Base-by-base conservation (phyloP, 1,140 invertebrate genomes). In the Bombus impatiens region DNA sequence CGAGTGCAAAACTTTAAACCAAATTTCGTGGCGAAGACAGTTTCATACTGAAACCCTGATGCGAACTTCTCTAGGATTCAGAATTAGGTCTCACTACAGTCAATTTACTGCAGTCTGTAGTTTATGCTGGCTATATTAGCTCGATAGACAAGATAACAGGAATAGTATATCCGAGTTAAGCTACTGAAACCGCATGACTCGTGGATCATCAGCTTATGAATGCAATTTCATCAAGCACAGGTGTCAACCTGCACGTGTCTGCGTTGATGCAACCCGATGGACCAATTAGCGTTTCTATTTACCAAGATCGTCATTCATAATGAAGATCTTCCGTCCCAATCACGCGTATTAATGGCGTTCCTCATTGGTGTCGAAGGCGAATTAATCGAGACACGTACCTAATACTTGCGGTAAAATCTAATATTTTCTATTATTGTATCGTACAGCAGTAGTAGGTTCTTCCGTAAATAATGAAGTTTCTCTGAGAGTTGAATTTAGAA, bases 91-190 rank as follows among this genome's bases (percentile, higher is more conserved):
- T 47, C 62, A 18, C 42, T 35, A 78, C 28, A 57, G 74, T 84
- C 70, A 57, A 84, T 78, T 78, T 40, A 68, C 44, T 25, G 18
- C 62, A 47, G 62, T 25, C 44, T 25, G 44, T 15, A 67, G 44
- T 84, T 78, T 78, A 15, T 47, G 47, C 25, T 37, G 75, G 28
- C 65, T 68, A 47, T 68, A 35, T 8, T 40, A 42, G 44, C 35
- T 2, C 75, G 62, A 84, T 84, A 70, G 75, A 25, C 75, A 70
- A 70, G 75, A 78, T 84, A 78, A 78, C 62, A 78, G 44, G 74
- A 57, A 53, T 67, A 78, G 62, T 78, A 70, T 78, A 68, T 70
- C 42, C 62, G 37, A 84, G 35, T 78, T 84, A 84, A 78, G 82
- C 82, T 70, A 57, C 18, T n/a, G 74, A 53, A 84, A 78, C 74